A percentile compares a stretch with the other conserved stretches of the same genome.
Evolutionary conservation across 1,140 invertebrate species (phyloP).

Genomic region (Zaprionus davidi): DNA sequence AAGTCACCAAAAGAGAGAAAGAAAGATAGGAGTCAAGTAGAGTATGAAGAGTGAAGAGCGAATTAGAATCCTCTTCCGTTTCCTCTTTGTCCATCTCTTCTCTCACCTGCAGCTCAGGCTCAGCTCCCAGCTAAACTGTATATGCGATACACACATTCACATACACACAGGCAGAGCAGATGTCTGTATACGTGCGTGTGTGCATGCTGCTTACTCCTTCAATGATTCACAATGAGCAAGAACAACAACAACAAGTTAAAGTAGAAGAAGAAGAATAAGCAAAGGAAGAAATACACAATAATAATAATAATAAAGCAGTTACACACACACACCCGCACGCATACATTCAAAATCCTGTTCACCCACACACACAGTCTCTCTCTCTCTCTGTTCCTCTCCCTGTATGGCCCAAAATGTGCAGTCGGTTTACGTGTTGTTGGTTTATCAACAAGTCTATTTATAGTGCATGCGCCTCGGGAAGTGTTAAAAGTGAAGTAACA

Average conservation of each 20-base stretch:
- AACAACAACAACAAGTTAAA: slow-evolving; percentile 9
- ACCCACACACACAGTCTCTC: neutral
- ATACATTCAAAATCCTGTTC: slow-evolving; percentile 33
- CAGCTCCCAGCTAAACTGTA: slow-evolving; percentile 25
- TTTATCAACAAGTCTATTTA: slow-evolving; percentile 81
- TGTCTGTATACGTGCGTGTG: slow-evolving; percentile 1
- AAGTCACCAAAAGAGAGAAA: slow-evolving; percentile 30
- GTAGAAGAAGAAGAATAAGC: neutral
- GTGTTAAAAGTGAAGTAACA: slow-evolving; percentile 50
- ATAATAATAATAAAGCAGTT: slow-evolving; percentile 34
- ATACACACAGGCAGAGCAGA: slow-evolving; percentile 6
- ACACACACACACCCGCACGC: slow-evolving; percentile 12
- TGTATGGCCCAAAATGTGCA: slow-evolving; percentile 47
- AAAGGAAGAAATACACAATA: slow-evolving; percentile 4
- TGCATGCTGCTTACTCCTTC: slow-evolving; percentile 19
- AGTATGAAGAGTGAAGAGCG: slow-evolving; percentile 6
- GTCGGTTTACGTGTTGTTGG: slow-evolving; percentile 41
- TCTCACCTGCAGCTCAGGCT: slow-evolving; percentile 29
- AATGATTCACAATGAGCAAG: slow-evolving; percentile 34
- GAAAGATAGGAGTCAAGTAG: slow-evolving; percentile 1
- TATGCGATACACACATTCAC: slow-evolving; percentile 4
- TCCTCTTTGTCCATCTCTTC: slow-evolving; percentile 9
- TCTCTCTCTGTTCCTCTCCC: neutral
- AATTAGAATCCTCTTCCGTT: slow-evolving; percentile 23
- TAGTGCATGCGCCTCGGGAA: slow-evolving; percentile 56